phyloP scores from a whole-genome alignment of 23 tunicate genomes.

The Ascidia mentula region DNA sequence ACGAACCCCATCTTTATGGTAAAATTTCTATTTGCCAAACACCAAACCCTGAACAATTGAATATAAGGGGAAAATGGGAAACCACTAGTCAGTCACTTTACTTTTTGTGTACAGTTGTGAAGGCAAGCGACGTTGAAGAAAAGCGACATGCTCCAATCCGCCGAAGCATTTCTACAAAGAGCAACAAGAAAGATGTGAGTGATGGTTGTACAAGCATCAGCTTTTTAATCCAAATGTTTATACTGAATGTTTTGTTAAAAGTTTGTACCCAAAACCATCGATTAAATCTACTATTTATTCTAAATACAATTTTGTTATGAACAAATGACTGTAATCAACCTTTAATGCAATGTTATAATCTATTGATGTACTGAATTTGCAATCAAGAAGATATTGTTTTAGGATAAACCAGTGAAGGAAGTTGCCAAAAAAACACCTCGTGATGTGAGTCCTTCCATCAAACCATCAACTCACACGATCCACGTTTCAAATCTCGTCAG shows the following conservation, averaged over 20 bases:
- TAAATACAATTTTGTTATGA: no score
- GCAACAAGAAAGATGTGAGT: constrained; percentile 2
- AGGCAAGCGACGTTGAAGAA: background rate
- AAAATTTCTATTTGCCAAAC: no score
- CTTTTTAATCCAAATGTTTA: no score
- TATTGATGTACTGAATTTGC: background rate
- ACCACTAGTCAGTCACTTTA: no score
- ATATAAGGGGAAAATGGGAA: no score
- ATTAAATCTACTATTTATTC: no score
- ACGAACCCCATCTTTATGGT: no score
- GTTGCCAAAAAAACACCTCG: background rate
- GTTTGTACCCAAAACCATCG: no score
- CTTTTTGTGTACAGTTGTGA: background rate
- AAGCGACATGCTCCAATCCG: background rate
- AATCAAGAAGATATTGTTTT: background rate
- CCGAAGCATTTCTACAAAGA: background rate
- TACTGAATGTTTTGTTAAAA: no score
- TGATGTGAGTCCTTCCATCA: constrained; percentile 53
- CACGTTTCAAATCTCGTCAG: constrained; percentile 91
- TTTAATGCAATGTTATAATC: background rate
- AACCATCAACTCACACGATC: constrained; percentile 39
- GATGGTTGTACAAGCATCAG: no score
- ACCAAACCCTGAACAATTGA: no score
- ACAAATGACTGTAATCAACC: no score
- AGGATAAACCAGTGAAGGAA: constrained; percentile 18